A percentile compares a stretch with the other conserved stretches of the same genome.
phyloP scores from a whole-genome alignment of 2,888 invertebrate genomes.

The Tenthredo amoena region DNA sequence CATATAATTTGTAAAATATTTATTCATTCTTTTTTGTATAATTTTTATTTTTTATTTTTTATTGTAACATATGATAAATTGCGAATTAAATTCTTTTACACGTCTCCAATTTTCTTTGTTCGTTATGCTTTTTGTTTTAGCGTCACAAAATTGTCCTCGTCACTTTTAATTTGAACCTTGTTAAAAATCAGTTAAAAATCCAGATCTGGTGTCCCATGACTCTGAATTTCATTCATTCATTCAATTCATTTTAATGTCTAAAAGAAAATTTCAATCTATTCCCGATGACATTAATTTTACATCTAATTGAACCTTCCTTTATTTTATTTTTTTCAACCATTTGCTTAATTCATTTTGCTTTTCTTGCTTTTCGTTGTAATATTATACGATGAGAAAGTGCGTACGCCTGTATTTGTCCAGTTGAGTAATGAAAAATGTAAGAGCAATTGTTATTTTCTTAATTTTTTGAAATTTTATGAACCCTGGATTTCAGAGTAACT shows the following conservation, averaged over 20 bases:
- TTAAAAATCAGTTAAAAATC: background rate
- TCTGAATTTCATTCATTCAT: too few relatives aligned
- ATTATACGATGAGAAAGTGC: background rate
- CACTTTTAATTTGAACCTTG: background rate
- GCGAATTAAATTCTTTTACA: constrained; percentile 30
- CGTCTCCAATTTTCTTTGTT: constrained; percentile 12
- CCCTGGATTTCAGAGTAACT: background rate
- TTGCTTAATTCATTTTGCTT: constrained; percentile 12
- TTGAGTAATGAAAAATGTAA: background rate
- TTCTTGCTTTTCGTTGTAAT: background rate
- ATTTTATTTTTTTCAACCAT: background rate
- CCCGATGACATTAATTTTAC: background rate
- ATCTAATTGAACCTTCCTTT: background rate
- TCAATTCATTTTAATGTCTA: too few relatives aligned
- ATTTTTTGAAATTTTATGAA: background rate
- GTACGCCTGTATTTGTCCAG: constrained; percentile 21
- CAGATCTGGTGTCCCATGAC: too few relatives aligned
- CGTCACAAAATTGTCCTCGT: constrained; percentile 62
- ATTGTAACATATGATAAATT: background rate
- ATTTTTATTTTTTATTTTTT: constrained; percentile 58
- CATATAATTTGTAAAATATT: constrained; percentile 20
- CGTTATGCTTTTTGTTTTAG: constrained; percentile 64
- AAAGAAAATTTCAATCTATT: too few relatives aligned
- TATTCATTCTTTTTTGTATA: constrained; percentile 44
- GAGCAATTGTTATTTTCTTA: background rate